Evolutionary conservation across 1,140 invertebrate genomes (phyloP), one percentile per base, ranked within the genome.

Genomic region (Streblospio benedicti): DNA sequence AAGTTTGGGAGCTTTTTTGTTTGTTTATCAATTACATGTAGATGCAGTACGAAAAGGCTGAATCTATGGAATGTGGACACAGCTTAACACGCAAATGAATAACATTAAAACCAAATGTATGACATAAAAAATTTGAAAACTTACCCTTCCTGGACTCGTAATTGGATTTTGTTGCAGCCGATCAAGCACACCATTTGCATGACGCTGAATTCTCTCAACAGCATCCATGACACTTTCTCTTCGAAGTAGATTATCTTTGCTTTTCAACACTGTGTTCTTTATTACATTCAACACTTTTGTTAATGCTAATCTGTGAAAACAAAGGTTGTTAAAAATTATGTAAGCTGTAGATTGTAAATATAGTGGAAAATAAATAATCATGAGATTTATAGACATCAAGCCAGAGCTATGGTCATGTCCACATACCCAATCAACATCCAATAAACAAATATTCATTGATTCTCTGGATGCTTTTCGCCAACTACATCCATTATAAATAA

Each of bases 211-310:
- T 12, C 43, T 49, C 16, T 66, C 65, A 30, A 58, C 45, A 31
- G 65, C 65, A 9, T n/a, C 45, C 32, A 70, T 67, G 20, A 70
- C 64, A 65, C 63, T 67, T 32, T 44, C 43, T n/a, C 33, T 57
- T 20, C 66, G 45, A 38, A 71, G 54, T 9, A 49, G 58, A 25
- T 56, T 67, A 33, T 66, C 65, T 25, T 61, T 44, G 50, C 62
- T 60, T 32, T 61, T 69, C 18, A 65, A 31, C 23, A 71, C 63
- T 51, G 61, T 61, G 25, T 62, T 66, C 63, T 65, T 69, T 2
- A 71, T 55, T 16, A 67, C 54, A 54, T 65, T 69, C 12, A 71
- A 28, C 5, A 69, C 45, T 59, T 63, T 65, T 28, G 53, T 31
- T 55, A 67, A 62, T 2, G 70, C 67, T 52, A 54, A 52, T 45